Evolutionary conservation across 2,113 vertebrate genomes (phyloP).

Genomic region (Amphilophus citrinellus): DNA sequence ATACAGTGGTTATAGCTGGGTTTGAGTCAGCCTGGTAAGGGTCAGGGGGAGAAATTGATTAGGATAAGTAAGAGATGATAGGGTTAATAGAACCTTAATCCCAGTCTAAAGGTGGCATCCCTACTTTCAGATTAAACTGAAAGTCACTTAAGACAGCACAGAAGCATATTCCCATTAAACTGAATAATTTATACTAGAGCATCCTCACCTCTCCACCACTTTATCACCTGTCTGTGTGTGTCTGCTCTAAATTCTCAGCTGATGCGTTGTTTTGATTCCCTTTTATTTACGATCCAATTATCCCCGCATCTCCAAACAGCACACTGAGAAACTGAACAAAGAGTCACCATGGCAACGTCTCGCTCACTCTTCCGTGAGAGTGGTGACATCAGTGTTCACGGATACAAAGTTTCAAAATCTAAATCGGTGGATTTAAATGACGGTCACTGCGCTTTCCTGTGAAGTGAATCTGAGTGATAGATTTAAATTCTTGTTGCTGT

Average conservation of each 20-base stretch:
- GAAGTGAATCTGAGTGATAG: neutral
- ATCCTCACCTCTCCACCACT: neutral
- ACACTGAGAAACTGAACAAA: neutral
- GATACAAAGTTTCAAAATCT: neutral
- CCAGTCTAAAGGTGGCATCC: neutral
- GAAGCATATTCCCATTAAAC: neutral
- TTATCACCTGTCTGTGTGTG: conserved; percentile 1
- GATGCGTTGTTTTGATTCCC: conserved; percentile 24
- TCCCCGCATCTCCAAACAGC: conserved; percentile 23
- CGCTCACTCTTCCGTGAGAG: neutral
- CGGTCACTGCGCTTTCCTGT: no score
- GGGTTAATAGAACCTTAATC: neutral
- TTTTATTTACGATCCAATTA: conserved; percentile 28
- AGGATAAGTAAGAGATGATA: neutral
- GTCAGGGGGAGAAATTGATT: neutral
- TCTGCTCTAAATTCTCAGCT: conserved; percentile 8
- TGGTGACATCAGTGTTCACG: neutral
- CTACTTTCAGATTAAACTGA: neutral
- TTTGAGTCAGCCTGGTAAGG: neutral
- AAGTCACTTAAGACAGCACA: neutral
- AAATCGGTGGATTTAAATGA: neutral
- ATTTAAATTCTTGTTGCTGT: neutral
- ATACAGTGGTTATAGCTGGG: neutral
- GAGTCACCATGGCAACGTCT: conserved; percentile 21
- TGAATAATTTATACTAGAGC: neutral